phyloP scores from a whole-genome alignment of 2,888 invertebrate genomes.

The Zonitis immaculata region DNA sequence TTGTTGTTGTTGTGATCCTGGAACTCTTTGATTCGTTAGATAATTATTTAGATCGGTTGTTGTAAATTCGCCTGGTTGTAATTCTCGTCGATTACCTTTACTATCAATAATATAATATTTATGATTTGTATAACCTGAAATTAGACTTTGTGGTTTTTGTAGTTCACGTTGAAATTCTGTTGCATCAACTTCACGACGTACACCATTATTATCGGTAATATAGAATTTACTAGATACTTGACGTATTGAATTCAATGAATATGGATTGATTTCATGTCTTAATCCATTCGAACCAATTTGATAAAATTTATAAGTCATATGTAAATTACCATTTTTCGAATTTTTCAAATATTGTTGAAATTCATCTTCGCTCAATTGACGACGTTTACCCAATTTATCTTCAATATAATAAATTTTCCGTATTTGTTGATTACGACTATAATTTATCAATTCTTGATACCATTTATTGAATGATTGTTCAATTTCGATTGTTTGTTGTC shows the following conservation, averaged over 20 bases:
- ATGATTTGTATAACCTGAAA: not conserved
- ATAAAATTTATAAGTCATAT: not conserved
- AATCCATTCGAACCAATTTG: not conserved
- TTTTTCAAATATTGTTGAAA: not conserved
- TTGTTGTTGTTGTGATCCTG: not conserved
- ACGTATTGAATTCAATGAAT: not conserved
- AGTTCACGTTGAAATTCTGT: not conserved
- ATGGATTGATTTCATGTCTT: not conserved
- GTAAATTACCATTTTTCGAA: not conserved
- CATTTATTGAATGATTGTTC: not conserved
- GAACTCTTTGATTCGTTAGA: no score
- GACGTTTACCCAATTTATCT: not conserved
- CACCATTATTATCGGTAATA: not conserved
- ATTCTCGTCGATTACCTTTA: not conserved
- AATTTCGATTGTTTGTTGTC: not conserved
- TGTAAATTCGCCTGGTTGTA: not conserved
- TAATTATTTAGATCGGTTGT: not conserved
- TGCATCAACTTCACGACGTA: constrained; percentile 1
- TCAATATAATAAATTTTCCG: not conserved
- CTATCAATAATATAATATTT: not conserved
- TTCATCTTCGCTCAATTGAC: not conserved
- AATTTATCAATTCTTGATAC: not conserved
- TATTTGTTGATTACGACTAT: not conserved
- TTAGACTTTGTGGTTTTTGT: not conserved
- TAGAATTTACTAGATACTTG: not conserved